phyloP scores from a whole-genome alignment of 2,797 vertebrate species.

The Cheirogaleus major region DNA sequence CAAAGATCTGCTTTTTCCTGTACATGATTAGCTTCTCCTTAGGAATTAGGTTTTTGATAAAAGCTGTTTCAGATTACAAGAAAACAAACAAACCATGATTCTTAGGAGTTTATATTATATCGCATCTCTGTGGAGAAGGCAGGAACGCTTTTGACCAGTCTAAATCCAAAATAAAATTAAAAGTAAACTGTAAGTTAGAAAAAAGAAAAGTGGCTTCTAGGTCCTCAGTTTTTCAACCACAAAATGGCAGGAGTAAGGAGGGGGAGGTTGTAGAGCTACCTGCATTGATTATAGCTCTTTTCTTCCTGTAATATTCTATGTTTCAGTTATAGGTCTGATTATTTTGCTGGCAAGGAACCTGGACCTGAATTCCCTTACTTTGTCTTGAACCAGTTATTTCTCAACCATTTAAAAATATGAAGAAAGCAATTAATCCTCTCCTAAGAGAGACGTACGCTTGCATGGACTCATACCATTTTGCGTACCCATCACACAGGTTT shows the following conservation, averaged over 20 bases:
- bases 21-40: conserved; percentile 51
- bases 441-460: background rate
- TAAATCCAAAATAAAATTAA: conserved; percentile 63
- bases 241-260: background rate
- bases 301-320: background rate
- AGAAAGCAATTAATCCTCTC: background rate
- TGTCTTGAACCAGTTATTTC: background rate
- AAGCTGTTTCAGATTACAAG: conserved; percentile 72
- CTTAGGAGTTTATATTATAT: conserved; percentile 50
- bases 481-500: background rate
- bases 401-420: background rate
- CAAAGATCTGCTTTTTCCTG: conserved; percentile 55
- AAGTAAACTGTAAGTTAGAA: conserved; percentile 6
- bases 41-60: conserved; percentile 68
- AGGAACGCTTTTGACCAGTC: conserved; percentile 37
- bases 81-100: conserved; percentile 57
- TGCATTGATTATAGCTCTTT: background rate
- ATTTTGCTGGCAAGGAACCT: background rate
- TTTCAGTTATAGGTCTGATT: background rate
- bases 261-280: background rate
- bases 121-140: conserved; percentile 48
- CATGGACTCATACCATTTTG: background rate
- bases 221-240: background rate
- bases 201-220: background rate
- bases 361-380: background rate